Conservation (phyloP, 1,140 invertebrate species). For the Agraylea sexmaculata region DNA sequence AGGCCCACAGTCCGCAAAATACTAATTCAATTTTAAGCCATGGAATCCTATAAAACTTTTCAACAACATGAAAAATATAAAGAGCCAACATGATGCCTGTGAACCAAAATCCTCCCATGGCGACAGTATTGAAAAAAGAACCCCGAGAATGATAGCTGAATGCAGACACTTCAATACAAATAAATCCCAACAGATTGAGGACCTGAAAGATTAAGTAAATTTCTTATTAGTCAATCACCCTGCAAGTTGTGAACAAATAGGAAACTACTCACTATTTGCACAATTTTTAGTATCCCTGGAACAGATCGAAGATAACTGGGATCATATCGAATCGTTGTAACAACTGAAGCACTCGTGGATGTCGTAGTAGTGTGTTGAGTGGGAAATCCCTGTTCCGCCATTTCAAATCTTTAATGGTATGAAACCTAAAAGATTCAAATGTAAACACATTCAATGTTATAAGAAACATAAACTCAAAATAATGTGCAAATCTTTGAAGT, state of each 20-base stretch:
- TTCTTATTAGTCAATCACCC: slow-evolving; percentile 8
- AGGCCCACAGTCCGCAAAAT: slow-evolving; percentile 57
- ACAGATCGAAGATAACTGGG: slow-evolving; percentile 54
- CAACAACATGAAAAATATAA: slow-evolving; percentile 76
- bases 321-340: slow-evolving; percentile 62
- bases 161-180: slow-evolving; percentile 57
- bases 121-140: slow-evolving; percentile 68
- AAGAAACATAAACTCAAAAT: not conserved
- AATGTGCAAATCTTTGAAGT: not conserved
- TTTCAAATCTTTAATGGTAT: slow-evolving; percentile 24
- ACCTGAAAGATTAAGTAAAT: slow-evolving; percentile 45
- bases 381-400: slow-evolving; percentile 57
- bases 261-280: slow-evolving; percentile 58
- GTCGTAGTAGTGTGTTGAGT: slow-evolving; percentile 55
- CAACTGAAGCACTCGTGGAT: slow-evolving; percentile 50
- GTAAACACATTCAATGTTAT: slow-evolving; percentile 3
- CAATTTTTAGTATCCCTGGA: slow-evolving; percentile 66
- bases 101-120: slow-evolving; percentile 77
- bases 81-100: slow-evolving; percentile 67
- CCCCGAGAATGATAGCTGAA: slow-evolving; percentile 40
- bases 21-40: slow-evolving; percentile 77
- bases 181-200: slow-evolving; percentile 68
- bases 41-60: slow-evolving; percentile 73
- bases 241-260: not conserved
- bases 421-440: slow-evolving; percentile 8